phyloP scores from a whole-genome alignment of 2,888 invertebrate genomes.

The Byasa hedistus region DNA sequence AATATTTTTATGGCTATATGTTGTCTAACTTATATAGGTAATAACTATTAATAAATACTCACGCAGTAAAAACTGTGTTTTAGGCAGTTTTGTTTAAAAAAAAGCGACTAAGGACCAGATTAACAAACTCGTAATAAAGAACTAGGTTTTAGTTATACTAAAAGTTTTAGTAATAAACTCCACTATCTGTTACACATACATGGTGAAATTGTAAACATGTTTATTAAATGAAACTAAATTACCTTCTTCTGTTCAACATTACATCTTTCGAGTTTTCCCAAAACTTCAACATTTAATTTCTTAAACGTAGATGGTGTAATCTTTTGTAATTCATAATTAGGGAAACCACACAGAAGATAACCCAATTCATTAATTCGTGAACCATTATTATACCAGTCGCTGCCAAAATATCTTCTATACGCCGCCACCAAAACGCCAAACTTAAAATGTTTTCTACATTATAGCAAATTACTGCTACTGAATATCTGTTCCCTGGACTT shows the following conservation, averaged over 20 bases:
- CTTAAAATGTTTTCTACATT: constrained; percentile 39
- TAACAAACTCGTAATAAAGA: no score
- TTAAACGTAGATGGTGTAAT: constrained; percentile 58
- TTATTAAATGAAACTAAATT: constrained; percentile 20
- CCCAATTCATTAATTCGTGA: constrained; percentile 62
- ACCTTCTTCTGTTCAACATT: constrained; percentile 58
- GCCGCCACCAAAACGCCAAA: constrained; percentile 63
- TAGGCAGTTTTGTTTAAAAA: no score
- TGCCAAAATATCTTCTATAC: constrained; percentile 63
- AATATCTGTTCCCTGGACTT: no score
- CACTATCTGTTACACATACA: neutral
- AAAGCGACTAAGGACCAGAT: no score
- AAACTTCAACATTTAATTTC: constrained; percentile 52
- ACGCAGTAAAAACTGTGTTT: no score
- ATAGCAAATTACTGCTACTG: no score
- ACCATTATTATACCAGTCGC: constrained; percentile 57
- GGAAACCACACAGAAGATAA: constrained; percentile 68
- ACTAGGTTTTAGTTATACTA: no score
- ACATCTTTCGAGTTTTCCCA: constrained; percentile 57
- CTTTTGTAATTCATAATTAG: constrained; percentile 52
- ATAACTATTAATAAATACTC: no score
- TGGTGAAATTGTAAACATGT: neutral
- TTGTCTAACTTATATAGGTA: no score
- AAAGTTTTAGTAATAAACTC: no score
- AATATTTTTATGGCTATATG: neutral